Evolutionary conservation across 1,140 invertebrate genomes (phyloP).

Genomic region (Rhyzopertha dominica): DNA sequence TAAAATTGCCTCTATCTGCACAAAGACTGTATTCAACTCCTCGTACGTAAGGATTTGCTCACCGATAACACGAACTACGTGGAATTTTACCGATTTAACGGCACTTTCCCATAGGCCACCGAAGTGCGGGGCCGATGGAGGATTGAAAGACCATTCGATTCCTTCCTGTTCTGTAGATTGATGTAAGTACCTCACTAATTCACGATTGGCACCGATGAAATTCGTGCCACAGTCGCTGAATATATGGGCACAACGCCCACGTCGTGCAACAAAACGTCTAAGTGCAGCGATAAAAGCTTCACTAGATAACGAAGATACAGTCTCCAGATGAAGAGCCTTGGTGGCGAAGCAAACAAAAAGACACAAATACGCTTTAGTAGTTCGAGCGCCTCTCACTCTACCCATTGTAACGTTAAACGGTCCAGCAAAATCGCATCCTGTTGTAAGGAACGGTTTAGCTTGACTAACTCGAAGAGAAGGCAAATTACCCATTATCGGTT

Average conservation of each 20-base stretch:
- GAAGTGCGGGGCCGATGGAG: constrained; percentile 29
- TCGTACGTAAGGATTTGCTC: constrained; percentile 19
- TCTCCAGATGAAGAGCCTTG: no score
- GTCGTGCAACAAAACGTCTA: constrained; percentile 23
- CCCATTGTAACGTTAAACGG: no score
- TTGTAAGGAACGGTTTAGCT: constrained; percentile 34
- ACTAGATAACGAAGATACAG: no score
- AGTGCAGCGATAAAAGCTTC: constrained; percentile 27
- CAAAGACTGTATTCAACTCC: constrained; percentile 20
- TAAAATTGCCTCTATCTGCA: constrained; percentile 27
- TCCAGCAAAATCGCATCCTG: no score
- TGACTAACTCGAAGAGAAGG: constrained; percentile 26
- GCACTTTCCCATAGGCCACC: constrained; percentile 37
- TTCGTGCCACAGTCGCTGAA: constrained; percentile 40
- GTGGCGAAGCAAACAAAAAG: no score
- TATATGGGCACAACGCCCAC: constrained; percentile 24
- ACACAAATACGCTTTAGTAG: no score
- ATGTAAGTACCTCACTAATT: constrained; percentile 12
- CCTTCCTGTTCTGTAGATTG: neutral
- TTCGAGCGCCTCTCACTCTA: no score
- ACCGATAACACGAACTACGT: constrained; percentile 18
- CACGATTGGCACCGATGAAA: constrained; percentile 33
- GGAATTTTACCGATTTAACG: constrained; percentile 34
- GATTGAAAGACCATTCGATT: constrained; percentile 17
- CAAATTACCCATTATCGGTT: constrained; percentile 20